These are phyloP conservation scores for Sylvilagus bachmani DNA, from an alignment of 2,113 vertebrate genomes.

Conservation along the genomic window DNA sequence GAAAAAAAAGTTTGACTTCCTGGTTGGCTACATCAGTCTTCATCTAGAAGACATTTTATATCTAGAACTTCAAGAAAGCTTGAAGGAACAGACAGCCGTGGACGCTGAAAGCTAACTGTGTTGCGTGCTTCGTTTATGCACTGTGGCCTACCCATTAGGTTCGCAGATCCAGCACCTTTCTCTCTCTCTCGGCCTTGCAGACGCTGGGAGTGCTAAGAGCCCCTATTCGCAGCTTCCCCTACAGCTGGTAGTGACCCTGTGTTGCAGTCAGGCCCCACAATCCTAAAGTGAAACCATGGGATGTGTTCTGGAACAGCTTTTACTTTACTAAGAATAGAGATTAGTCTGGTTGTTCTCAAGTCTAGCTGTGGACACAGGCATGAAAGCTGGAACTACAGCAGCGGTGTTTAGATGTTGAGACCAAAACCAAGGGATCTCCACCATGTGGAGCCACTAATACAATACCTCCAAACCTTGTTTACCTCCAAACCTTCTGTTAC, in stretches of 20 bases:
- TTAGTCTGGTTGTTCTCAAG: not conserved
- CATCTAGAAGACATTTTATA: constrained; percentile 55
- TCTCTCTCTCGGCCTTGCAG: not conserved
- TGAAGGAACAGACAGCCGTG: not conserved
- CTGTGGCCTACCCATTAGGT: not conserved
- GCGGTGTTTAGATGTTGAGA: not conserved
- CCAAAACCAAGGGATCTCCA: not conserved
- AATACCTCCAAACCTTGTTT: not conserved
- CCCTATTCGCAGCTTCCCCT: not conserved
- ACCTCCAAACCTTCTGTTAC: not conserved
- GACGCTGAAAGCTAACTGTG: not conserved
- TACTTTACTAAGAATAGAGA: not conserved
- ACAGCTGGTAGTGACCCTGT: not conserved
- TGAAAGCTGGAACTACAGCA: not conserved
- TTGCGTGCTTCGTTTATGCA: no score
- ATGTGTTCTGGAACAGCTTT: not conserved
- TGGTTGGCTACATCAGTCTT: not conserved
- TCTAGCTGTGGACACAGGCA: not conserved
- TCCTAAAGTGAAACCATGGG: not conserved
- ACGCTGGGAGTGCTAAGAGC: not conserved
- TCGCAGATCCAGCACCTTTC: not conserved
- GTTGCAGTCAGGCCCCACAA: not conserved
- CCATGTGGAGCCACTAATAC: no score
- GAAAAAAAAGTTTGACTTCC: not conserved
- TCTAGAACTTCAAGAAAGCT: constrained; percentile 42